Base-by-base conservation (phyloP, 2,797 vertebrate genomes). In the Anniella stebbinsi region DNA sequence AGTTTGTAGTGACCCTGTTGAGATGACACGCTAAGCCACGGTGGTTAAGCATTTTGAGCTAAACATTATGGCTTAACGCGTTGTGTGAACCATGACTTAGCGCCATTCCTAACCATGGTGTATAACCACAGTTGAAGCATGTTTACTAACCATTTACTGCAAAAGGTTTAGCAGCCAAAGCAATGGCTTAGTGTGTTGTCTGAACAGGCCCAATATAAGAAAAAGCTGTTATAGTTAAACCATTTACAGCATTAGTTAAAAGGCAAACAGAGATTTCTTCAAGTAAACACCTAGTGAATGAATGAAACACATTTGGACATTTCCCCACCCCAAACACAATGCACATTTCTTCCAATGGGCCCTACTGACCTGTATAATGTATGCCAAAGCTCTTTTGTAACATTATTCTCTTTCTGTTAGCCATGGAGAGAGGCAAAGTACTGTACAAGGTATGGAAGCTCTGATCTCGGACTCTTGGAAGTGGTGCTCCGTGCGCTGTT, bases 381-480 rank as follows among this genome's bases (percentile, higher is more conserved):
- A 38, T 76, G 33, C 18, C 15, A 76, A n/a, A 51, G 21, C 33
- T 36, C 13, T 28, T 36, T 84, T 67, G 41, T 90, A 73, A 86
- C 66, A 17, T 83, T 87, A 57, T 90, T 87, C 70, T 90, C 83
- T 90, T 90, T 57, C 89, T 87, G 85, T 63, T 90, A 90, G 89
- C 89, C 80, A 48, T 54, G 70, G 80, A 76, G 80, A 90, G 85
- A 87, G 80, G 48, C 86, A 90, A 90, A 82, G 88, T 82, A 38
- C 60, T 60, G 23, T 77, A 67, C 85, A 69, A 90, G 89, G 89
- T 90, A 90, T 75, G 86, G 80, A 84, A 76, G 73, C 73, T 72
- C 86, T 69, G 60, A 60, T 76, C 60, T 87, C 36, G 66, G 80
- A 25, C 48, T 33, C 41, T 48, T 57, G 82, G 75, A 80, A 85